Evolutionary conservation across 2,797 vertebrate genomes (phyloP), one percentile per base, ranked within the genome.

Genomic region (Toxotes lorentzi): DNA sequence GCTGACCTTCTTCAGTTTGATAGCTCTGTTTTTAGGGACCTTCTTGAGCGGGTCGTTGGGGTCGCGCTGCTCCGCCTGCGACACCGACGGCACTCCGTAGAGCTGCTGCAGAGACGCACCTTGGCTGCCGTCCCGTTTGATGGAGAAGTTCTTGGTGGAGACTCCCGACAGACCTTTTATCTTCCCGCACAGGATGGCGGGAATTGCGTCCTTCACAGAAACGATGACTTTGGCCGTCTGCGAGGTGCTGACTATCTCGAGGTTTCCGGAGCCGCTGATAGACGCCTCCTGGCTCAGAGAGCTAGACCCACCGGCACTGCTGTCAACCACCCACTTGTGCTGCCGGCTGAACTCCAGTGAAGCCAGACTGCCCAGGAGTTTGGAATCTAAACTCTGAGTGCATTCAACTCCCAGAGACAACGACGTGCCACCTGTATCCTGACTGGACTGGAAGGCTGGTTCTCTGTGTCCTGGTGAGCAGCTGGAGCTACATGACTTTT

Each of bases 1-100:
- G 95, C 97, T 98, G 92, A 99, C 96, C 96, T 99, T 99, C 96
- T 99, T 99, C 96, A 99, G 94, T 93, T 99, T 99, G 94, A 99
- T 97, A 21, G 95, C 96, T 93, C 97, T 94, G 92, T 91, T 98
- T 96, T 98, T 99, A 50, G 96, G 85, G 61, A 95, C 93, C 95
- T 98, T 99, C 90, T 97, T 97, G 0, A 97, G 95, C 19, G 96
- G 83, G 83, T 96, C 96, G 2, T 88, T 88, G 48, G 94, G 95
- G 88, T 97, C 96, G 0, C 95, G 91, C 72, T 94, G 90, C 71
- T 98, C 97, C 30, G 93, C 94, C 16, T 94, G 97, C 62, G 94
- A 93, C 68, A 94, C 95, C 2, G 92, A 79, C 1, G 93, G 83
- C 87, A 96, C 84, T 0, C 96, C 95, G 0, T 97, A 98, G 79